Conservation (phyloP, 2,797 vertebrate genomes). For the Alauda arvensis region DNA sequence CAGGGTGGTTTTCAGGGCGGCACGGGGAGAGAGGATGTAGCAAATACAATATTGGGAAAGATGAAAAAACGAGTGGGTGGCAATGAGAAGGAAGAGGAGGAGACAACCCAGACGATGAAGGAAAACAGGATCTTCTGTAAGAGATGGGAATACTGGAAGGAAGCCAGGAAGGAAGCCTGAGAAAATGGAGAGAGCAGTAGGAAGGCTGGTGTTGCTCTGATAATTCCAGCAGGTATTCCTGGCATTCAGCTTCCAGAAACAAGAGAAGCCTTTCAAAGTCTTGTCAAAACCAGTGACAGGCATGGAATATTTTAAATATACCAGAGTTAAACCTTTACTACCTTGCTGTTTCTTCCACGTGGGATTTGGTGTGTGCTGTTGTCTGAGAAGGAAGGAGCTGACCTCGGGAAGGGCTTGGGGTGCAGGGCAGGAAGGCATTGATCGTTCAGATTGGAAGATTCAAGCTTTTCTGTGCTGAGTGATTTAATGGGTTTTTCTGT, state of each 20-base stretch:
- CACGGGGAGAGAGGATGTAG: not conserved
- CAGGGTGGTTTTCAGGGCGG: not conserved
- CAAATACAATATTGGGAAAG: conserved; percentile 33
- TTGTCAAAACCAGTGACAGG: not conserved
- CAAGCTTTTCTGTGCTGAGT: not conserved
- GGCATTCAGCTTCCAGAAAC: not conserved
- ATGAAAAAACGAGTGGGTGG: conserved; percentile 36
- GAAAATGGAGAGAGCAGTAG: conserved; percentile 34
- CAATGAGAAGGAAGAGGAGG: conserved; percentile 57
- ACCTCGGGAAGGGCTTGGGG: not conserved
- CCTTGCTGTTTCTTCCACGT: accelerated
- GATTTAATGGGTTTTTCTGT: not conserved
- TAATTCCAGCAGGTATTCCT: conserved; percentile 16
- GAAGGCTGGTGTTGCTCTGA: not conserved
- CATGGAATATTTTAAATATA: not conserved
- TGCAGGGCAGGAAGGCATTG: not conserved
- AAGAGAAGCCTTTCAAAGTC: not conserved
- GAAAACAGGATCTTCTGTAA: conserved; percentile 54
- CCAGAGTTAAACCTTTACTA: not conserved
- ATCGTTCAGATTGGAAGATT: not conserved
- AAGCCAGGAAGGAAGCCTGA: conserved; percentile 61
- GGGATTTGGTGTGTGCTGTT: not conserved
- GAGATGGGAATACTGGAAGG: conserved; percentile 46
- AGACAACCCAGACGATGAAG: conserved; percentile 25
- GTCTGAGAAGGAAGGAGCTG: not conserved